phyloP scores from a whole-genome alignment of 2,113 vertebrate genomes.

The Zeus faber region DNA sequence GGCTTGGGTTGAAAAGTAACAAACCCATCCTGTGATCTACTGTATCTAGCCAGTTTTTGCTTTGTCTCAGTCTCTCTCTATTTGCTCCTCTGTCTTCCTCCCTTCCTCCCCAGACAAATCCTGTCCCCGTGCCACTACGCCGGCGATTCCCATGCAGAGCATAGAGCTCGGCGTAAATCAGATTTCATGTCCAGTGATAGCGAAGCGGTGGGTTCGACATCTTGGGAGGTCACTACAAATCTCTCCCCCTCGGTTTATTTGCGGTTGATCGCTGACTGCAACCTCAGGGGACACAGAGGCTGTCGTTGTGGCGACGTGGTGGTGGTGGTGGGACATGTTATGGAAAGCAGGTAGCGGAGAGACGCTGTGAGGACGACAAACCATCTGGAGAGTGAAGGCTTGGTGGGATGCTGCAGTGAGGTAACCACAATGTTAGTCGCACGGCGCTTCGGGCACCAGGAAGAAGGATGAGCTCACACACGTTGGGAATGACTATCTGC shows the following conservation, averaged over 20 bases:
- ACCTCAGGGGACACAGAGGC: background rate
- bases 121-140: slow-evolving; percentile 1
- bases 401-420: background rate
- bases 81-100: background rate
- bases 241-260: slow-evolving; percentile 64
- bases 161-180: slow-evolving; percentile 15
- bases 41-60: too few relatives aligned
- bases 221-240: slow-evolving; percentile 61
- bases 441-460: too few relatives aligned
- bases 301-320: background rate
- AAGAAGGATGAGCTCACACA: background rate
- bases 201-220: slow-evolving; percentile 26
- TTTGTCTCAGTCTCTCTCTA: background rate
- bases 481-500: background rate
- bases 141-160: slow-evolving; percentile 2
- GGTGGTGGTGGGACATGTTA: background rate
- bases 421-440: background rate
- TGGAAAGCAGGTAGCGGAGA: background rate
- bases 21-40: background rate
- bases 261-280: background rate
- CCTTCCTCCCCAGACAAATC: background rate
- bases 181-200: slow-evolving; percentile 15
- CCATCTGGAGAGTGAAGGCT: background rate
- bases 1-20: too few relatives aligned
- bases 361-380: background rate